Evolutionary conservation across 2,888 invertebrate species (phyloP), one percentile per base, ranked within the genome.

Genomic region (Leucania comma): DNA sequence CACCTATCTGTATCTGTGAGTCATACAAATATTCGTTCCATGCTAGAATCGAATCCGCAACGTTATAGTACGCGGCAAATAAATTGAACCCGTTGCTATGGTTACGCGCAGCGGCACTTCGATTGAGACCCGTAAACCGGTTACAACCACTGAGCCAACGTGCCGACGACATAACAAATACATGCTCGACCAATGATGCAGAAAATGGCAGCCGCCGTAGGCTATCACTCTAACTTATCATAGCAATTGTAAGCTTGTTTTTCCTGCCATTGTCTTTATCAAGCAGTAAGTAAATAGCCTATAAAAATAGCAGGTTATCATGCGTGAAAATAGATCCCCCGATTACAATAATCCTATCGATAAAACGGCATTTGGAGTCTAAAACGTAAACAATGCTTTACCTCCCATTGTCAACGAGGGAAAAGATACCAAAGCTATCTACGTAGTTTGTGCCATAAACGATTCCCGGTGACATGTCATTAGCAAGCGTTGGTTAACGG

Each of bases 351-450:
- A 63, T 57, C 10, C 6, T 61, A n/a, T 57, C 12, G 4, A 57
- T 53, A 54, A 57, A 54, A 72, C 29, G 26, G n/a, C 12, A 54
- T 67, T 54, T 38, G 5, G 42, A 50, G 3, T 62, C 56, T n/a
- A 64, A 81, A 57, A 17, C 42, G 51, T 68, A 65, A 64, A 68
- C 35, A 56, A 66, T 63, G 54, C 61, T 74, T 70, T 68, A 56
- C 75, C 65, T 72, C 24, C 58, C 68, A 75, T 63, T 74, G 59
- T 80, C 58, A 46, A 26, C 20, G 1, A 29, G 22, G 8, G 50
- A 35, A 35, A 75, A 71, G 29, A 24, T 67, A 22, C 24, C 32
- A 42, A 29, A 20, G 12, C 26, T 60, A 22, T 12, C 0, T 57
- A 46, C n/a, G 38, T 69, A 62, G 57, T 58, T 59, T n/a, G 26